Base-by-base conservation (phyloP, 1,140 invertebrate genomes). In the Prorops nasuta region DNA sequence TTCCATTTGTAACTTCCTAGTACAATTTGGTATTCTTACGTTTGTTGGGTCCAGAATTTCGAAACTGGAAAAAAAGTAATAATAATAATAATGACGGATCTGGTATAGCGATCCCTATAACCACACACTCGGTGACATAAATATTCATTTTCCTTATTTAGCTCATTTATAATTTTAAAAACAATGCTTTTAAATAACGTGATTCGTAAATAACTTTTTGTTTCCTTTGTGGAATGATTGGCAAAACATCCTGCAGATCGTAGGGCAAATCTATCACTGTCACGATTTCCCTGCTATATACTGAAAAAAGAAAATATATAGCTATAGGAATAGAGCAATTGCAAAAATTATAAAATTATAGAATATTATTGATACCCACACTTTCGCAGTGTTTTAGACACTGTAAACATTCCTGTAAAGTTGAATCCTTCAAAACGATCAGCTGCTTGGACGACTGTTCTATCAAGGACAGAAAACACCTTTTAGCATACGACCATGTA, bases 401-500 rank as follows among this genome's bases (percentile, higher is more conserved):
- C 54, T 87, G 83, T 45, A 97, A 81, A 66, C 93, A 96, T 64
- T 98, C 95, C 61, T 91, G 85, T 41, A 96, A 81, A 31, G 94
- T 90, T 3, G 86, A 83, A 77, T 96, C 94, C 69, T 89, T 86
- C 15, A 96, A 83, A 35, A 91, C 87, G 34, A 97, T 90, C 67
- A 95, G 86, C 68, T 97, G 93, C 66, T 96, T 96, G 0, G 91
- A 82, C 49, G 96, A 79, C 73, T 95, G 94, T 77, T 98, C 94
- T 32, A 98, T 85, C 47, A 97, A 83, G 1, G 94, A 96, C 3
- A 98, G 76, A 66, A 98, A 93, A 74, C 94, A 98, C 53, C 94
- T 77, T 74, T 98, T 98, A 1, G 93, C 89, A 72, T 98, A 98
- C 77, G 92, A 96, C 96, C 96, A 98, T 1, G 95, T 98, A 65